Conservation (phyloP, 2,888 invertebrate genomes). For the Rugalucina vietnamica region DNA sequence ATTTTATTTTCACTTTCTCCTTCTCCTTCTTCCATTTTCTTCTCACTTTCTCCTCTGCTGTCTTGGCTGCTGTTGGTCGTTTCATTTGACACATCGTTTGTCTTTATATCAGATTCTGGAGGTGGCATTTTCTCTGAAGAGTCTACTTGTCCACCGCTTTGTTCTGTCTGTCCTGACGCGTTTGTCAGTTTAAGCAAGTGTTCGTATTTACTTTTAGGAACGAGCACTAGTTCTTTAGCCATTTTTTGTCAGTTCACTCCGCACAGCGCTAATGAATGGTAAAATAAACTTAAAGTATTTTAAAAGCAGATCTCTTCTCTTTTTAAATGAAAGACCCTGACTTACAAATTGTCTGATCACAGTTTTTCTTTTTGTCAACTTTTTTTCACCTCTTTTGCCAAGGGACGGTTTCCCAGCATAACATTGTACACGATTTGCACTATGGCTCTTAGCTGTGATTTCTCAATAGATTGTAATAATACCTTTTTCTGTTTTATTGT, state of each 20-base stretch:
- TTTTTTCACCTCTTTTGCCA: constrained; percentile 2
- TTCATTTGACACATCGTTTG: background rate
- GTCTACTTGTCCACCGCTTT: background rate
- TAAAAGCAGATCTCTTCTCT: constrained; percentile 13
- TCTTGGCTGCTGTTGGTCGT: background rate
- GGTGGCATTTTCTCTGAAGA: background rate
- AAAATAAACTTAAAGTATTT: constrained; percentile 39
- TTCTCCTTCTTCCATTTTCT: background rate
- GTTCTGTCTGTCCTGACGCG: background rate
- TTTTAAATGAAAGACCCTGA: constrained; percentile 11
- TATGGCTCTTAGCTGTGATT: constrained; percentile 15
- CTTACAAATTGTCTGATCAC: constrained; percentile 19
- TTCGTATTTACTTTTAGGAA: constrained; percentile 41
- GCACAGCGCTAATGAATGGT: constrained; percentile 24
- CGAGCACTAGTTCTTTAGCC: constrained; percentile 35
- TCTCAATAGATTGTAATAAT: constrained; percentile 3
- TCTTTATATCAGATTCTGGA: background rate
- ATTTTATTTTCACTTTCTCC: background rate
- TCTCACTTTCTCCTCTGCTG: background rate
- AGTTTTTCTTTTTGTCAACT: constrained; percentile 11
- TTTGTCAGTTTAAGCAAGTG: constrained; percentile 27
- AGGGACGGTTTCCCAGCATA: background rate
- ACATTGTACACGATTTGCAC: constrained; percentile 23
- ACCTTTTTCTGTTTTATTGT: background rate
- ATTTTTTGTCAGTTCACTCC: constrained; percentile 29